Base-by-base conservation (phyloP, 2,888 invertebrate genomes). In the Trichopria drosophilae region DNA sequence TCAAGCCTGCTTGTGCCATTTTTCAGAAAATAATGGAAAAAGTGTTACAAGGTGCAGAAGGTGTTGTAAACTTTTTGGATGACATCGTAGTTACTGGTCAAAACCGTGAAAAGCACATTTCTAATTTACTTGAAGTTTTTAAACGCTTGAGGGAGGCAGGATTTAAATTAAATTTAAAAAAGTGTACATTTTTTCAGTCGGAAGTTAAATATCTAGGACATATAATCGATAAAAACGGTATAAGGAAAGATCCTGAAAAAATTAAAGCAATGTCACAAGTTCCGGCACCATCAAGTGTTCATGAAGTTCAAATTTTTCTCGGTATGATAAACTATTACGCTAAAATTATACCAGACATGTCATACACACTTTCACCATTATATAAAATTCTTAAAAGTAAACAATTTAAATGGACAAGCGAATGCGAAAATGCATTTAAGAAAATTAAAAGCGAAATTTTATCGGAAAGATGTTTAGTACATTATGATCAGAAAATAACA, bases 311-410 rank as follows among this genome's bases (percentile, higher is more conserved):
- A 28, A 59, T 68, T 1, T 72, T 70, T 53, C 28, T 65, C 2
- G 72, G 72, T 0, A 60, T 71, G 48, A 52, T 71, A 0, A 72
- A 73, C 58, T 76, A 71, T 58, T 76, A 74, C 53, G 60, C 66
- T 6, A 62, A 62, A 36, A 76, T 75, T 60, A 54, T 73, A 1
- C 59, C 63, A 15, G 61, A 64, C 16, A 54, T 69, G 9, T 45
- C 70, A 5, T 46, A 41, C 1, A 60, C 66, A 9, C 53, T 64
- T 23, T 49, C 56, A 9, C 72, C 71, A 0, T 48, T 75, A 9
- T 64, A 74, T 50, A 26, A 53, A 1, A 46, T 71, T 13, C 53
- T 63, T 9, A 43, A 56, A 29, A 59, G 12, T 12, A 32, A 10
- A 24, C 49, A 12, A 67, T 64, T 28, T 36, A 52, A 20, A 34